Evolutionary conservation across 2,113 vertebrate species (phyloP), one percentile per base, ranked within the genome.

Genomic region (Oreocharis arfaki): DNA sequence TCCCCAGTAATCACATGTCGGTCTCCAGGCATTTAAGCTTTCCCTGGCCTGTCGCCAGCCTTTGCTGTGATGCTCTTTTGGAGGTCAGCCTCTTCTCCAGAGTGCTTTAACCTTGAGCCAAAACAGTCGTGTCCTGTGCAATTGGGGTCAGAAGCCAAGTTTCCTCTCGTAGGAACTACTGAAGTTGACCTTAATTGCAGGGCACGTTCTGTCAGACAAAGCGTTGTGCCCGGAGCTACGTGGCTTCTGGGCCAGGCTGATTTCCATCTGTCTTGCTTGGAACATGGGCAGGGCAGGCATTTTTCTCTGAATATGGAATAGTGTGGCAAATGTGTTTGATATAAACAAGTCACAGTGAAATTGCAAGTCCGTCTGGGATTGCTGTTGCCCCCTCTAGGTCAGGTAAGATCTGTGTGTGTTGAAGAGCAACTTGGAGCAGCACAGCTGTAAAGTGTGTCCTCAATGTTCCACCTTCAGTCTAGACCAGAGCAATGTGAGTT

Each of bases 231-330:
- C 2, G 1, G 52, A 56, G 90, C 86, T 93, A 23, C 0, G 13
- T 41, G 83, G 83, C 86, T 89, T 55, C 83, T 92, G 92, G 84
- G 86, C 64, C 64, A 87, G 84, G 7, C 89, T 53, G 69, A 81
- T 96, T 95, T 89, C 89, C 69, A 63, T 84, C 94, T 95, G 88
- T 33, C 94, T 67, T 39, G 63, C 73, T 47, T 78, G 86, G 76
- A 90, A 81, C 50, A 8, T 0, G 0, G 42, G 63, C 79, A 88
- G 71, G 80, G 67, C 30, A 9, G 59, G 60, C 47, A 7, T 57
- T 83, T 79, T 61, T 39, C n/a, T 71, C 69, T 90, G 69, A 42
- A 17, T 42, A 1, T 10, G 35, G 37, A 75, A 55, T 11, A 30
- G 35, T 26, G 63, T 55, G 47, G 41, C 14, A 17, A 20, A 13